A percentile compares a stretch with the other conserved stretches of the same genome.
Evolutionary conservation across 2,113 vertebrate genomes (phyloP).

Genomic region (Ceyx margarethae): DNA sequence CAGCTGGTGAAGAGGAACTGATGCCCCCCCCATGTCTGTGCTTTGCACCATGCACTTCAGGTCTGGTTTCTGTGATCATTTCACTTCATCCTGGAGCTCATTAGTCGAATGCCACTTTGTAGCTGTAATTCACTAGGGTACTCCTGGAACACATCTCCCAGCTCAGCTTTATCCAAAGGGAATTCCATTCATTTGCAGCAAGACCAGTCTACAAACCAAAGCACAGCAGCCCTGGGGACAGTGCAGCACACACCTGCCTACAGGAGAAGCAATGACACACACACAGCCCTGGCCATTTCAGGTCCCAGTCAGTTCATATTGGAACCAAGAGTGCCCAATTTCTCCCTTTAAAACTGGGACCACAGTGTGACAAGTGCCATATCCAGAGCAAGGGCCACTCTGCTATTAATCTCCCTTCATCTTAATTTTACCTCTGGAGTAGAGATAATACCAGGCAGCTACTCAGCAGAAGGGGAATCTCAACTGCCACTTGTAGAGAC

Average conservation of each 20-base stretch:
- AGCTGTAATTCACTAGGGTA: neutral
- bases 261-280: neutral
- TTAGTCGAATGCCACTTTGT: neutral
- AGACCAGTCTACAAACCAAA: neutral
- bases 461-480: neutral
- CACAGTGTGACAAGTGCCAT: neutral
- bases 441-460: neutral
- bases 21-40: fast-evolving
- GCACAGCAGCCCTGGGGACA: neutral
- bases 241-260: neutral
- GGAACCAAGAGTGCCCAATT: neutral
- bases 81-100: neutral
- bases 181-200: neutral
- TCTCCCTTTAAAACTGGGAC: neutral
- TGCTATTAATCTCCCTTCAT: neutral
- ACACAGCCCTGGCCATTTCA: neutral
- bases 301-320: neutral
- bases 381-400: neutral
- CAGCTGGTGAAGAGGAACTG: neutral
- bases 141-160: neutral
- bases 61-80: neutral
- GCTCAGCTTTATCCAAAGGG: neutral
- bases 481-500: neutral
- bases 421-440: conserved; percentile 1
- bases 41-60: fast-evolving